Evolutionary conservation across 2,888 invertebrate species (phyloP), one percentile per base, ranked within the genome.

Genomic region (Cataglyphis altisquamis): DNA sequence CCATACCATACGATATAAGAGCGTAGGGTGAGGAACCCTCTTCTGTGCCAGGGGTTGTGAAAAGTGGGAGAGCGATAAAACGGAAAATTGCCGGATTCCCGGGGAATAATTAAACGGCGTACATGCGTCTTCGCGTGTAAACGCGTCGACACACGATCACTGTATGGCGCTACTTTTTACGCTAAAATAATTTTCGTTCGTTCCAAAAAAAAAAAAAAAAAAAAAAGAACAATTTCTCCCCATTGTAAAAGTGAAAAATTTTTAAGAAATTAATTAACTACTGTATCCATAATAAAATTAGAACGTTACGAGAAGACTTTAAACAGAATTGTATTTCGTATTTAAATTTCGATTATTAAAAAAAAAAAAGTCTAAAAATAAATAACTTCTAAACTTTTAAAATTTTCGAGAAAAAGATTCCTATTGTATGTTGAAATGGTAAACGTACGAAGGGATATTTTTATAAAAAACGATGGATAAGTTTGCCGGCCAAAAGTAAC

Each of bases 81-180:
- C 89, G 91, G 90, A 92, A 93, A 93, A 93, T 93, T 92, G 91
- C 88, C 85, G 88, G 90, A 92, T 92, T 91, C 92, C 89, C 89
- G 83, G 86, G 77, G 87, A 89, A 90, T 91, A 93, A 93, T 93
- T 93, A 93, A 92, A 91, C 88, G 89, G 67, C 84, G 80, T 87
- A 84, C 87, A 77, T 82, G 74, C 68, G 55, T 73, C 55, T 45
- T 74, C 25, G 60, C 74, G 74, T 62, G 74, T 36, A 48, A 73
- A 62, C 36, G 52, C 73, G 63, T 66, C 32, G 68, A 52, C 39
- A 41, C 74, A 39, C 52, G 9, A 10, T 3, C 72, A 41, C 32
- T 70, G 62, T 41, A 32, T 21, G 6, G 25, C n/a, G 0, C 25
- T 60, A 41, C 25, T 60, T 73, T 48, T 73, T 25, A n/a, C 29